Evolutionary conservation across 2,797 vertebrate genomes (phyloP).

Genomic region (Lepidocolaptes lacrymiger): DNA sequence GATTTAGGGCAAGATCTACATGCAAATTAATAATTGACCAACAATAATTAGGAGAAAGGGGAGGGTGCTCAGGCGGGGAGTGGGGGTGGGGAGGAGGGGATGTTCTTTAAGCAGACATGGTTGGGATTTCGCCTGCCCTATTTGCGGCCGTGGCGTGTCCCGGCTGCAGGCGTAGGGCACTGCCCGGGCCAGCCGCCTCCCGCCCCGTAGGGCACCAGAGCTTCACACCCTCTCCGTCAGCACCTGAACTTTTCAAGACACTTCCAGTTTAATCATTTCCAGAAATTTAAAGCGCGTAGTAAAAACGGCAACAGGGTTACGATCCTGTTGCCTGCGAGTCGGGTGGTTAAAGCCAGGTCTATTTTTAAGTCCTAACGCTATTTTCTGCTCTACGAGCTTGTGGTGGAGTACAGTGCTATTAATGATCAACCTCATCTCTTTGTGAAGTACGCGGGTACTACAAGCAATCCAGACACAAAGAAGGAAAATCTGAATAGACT

Average conservation of each 20-base stretch:
- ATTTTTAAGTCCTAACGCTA: not conserved
- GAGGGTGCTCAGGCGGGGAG: not conserved
- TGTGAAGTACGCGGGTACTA: not conserved
- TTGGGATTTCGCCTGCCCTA: not conserved
- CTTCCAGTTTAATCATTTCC: not conserved
- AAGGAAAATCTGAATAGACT: not conserved
- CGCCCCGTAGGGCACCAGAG: not conserved
- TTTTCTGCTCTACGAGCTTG: not conserved
- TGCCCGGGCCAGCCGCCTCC: not conserved
- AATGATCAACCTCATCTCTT: not conserved
- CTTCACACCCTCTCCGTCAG: not conserved
- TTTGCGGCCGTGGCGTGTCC: not conserved
- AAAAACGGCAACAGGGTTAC: not conserved
- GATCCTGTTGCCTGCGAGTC: not conserved
- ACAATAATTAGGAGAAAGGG: slow-evolving; percentile 44
- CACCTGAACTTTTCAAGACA: not conserved
- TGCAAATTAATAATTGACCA: slow-evolving; percentile 66
- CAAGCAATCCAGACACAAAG: not conserved
- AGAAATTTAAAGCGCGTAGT: not conserved
- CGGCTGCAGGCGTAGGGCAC: not conserved
- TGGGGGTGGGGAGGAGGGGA: not conserved
- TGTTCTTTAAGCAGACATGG: not conserved
- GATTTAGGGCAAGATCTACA: slow-evolving; percentile 47
- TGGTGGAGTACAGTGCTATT: not conserved
- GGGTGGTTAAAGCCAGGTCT: not conserved